Evolutionary conservation across 2,113 vertebrate genomes (phyloP).

Genomic region (Tragelaphus buxtoni): DNA sequence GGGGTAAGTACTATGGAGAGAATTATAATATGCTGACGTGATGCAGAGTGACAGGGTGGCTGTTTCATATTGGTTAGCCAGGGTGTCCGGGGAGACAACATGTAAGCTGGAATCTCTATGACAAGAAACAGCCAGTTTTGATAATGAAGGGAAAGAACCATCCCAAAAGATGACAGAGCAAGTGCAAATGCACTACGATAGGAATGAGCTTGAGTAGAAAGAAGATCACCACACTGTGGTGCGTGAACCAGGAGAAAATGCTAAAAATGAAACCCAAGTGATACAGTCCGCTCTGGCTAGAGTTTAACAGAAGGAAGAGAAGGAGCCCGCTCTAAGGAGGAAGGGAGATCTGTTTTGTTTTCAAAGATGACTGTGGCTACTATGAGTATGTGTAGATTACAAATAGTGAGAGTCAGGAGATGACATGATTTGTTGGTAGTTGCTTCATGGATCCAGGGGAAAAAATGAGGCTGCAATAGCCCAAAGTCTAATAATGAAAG

Average conservation of each 20-base stretch:
- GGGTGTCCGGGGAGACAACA: neutral
- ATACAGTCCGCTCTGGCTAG: neutral
- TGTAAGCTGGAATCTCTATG: neutral
- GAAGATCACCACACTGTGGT: neutral
- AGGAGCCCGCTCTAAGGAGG: neutral
- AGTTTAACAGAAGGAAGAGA: neutral
- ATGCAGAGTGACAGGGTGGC: neutral
- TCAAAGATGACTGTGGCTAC: neutral
- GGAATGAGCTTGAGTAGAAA: neutral
- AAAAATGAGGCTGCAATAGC: neutral
- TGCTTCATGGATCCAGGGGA: neutral
- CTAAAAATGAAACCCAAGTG: neutral
- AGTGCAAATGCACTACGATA: neutral
- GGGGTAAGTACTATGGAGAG: neutral
- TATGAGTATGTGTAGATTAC: neutral
- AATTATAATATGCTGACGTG: neutral
- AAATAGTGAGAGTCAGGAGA: neutral
- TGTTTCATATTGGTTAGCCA: neutral
- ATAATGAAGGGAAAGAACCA: neutral
- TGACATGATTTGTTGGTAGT: neutral
- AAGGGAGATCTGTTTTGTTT: neutral
- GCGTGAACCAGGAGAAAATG: neutral
- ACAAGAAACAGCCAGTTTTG: neutral
- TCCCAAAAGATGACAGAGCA: neutral
- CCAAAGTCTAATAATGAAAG: neutral